Evolutionary conservation across 2,888 invertebrate genomes (phyloP), one percentile per base, ranked within the genome.

Genomic region (Diabrotica balteata): DNA sequence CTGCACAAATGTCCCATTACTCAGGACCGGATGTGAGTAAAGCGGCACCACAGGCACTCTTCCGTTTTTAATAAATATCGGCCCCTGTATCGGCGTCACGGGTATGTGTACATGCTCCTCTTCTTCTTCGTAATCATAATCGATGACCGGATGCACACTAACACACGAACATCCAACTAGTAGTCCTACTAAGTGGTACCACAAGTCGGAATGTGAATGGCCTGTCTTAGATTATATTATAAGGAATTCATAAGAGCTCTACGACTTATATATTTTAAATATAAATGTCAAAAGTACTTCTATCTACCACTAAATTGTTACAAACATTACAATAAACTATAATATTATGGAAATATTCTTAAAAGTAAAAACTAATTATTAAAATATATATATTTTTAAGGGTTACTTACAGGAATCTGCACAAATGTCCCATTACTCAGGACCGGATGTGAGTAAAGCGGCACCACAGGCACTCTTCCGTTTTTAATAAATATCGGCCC

Each of bases 401-500:
- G 17, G 8, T 43, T 69, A 90, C 93, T 93, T 85, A 95, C 95
- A 86, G 95, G 95, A 87, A 95, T 95, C 87, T 95, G 94, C 76
- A 94, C 90, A 83, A 93, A 91, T 57, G 92, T 90, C 73, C 95
- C 95, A 84, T 95, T 95, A 85, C 93, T 93, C 79, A 93, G 86
- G 75, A 92, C 91, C 59, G 92, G 91, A 85, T 94, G 94, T 61
- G 94, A 92, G 76, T 93, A 94, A 54, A 95, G 86, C 32, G 95
- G 95, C 71, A 95, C 94, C 7, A 95, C 95, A 57, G 95, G 95
- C 60, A 94, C 93, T 54, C 91, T 90, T 68, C 94, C 94, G 83
- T 95, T 95, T 84, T 93, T 91, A 75, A 94, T 84, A 79, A 89
- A 90, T 81, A 95, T 94, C n/a, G 95, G 95, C 47, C 95, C 95